Conservation (phyloP, 2,797 vertebrate genomes). For the Margarornis squamiger region DNA sequence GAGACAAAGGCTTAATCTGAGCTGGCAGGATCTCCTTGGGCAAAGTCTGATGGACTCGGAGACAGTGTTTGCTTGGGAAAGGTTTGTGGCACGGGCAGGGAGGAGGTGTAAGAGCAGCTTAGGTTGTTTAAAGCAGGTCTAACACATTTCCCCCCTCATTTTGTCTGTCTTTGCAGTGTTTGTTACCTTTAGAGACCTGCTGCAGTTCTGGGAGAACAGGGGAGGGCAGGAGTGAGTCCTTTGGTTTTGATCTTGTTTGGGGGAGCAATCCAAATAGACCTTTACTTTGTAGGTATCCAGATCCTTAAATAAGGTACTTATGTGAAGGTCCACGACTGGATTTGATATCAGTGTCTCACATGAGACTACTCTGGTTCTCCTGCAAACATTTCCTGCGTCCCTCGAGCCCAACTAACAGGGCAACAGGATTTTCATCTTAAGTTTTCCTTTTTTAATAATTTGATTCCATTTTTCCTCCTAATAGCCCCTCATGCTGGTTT, state of each 20-base stretch:
- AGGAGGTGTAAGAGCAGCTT: background rate
- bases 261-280: accelerated
- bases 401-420: background rate
- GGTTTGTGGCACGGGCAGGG: background rate
- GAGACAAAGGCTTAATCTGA: background rate
- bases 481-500: background rate
- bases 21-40: constrained; percentile 1
- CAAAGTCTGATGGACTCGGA: background rate
- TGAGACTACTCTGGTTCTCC: background rate
- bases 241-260: background rate
- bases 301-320: background rate
- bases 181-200: accelerated
- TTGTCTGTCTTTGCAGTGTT: background rate
- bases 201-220: background rate
- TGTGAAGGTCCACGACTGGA: accelerated
- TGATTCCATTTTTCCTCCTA: background rate
- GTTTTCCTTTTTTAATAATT: background rate
- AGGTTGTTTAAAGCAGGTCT: background rate
- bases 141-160: background rate
- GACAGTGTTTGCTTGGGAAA: background rate
- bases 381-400: background rate
- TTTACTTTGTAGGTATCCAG: background rate
- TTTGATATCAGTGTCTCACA: background rate
- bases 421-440: background rate
- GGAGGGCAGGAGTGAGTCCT: background rate